phyloP scores from a whole-genome alignment of 1,140 invertebrate species.

The Meloidogyne exigua region DNA sequence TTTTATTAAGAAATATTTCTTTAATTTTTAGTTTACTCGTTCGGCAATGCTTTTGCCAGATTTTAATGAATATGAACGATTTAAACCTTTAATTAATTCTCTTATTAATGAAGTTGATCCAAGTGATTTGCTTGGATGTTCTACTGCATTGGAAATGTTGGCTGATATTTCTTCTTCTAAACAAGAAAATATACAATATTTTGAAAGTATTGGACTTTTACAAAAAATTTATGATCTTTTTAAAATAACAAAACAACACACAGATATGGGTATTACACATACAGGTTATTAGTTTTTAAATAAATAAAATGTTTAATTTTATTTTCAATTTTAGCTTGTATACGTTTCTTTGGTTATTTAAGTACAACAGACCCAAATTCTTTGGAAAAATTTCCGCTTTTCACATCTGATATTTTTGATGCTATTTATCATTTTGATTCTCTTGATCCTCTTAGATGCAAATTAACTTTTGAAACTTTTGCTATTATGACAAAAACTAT shows the following conservation, averaged over 20 bases:
- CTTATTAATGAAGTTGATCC: constrained; percentile 12
- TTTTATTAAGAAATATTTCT: background rate
- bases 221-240: constrained; percentile 20
- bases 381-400: constrained; percentile 10
- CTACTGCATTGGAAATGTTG: constrained; percentile 23
- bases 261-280: constrained; percentile 24
- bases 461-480: constrained; percentile 25
- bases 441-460: constrained; percentile 12
- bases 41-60: constrained; percentile 17
- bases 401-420: constrained; percentile 20
- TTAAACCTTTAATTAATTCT: constrained; percentile 1
- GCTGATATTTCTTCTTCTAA: constrained; percentile 14
- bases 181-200: constrained; percentile 11
- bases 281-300: background rate
- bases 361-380: constrained; percentile 14
- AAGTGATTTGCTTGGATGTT: constrained; percentile 19
- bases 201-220: constrained; percentile 23
- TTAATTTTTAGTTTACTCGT: constrained; percentile 20
- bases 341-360: constrained; percentile 26
- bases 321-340: background rate
- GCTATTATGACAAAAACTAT: constrained; percentile 13
- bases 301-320: background rate
- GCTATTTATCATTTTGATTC: constrained; percentile 20
- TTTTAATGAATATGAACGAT: constrained; percentile 15
- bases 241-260: constrained; percentile 3